Conservation (phyloP, 1,140 invertebrate species). For the Habropoda laboriosa region DNA sequence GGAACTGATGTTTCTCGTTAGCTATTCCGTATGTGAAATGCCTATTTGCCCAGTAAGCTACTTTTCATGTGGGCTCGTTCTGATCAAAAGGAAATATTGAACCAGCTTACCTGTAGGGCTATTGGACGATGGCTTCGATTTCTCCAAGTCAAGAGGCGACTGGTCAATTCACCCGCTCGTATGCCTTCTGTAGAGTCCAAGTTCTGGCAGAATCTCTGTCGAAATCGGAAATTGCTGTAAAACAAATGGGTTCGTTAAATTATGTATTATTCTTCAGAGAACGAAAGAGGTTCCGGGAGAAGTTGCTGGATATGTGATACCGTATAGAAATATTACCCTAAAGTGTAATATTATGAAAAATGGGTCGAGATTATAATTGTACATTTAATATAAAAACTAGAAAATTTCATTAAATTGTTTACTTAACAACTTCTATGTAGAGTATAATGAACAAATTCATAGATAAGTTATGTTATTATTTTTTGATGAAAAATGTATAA, state of each 20-base stretch:
- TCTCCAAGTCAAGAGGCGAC: conserved; percentile 73
- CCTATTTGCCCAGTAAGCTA: not conserved
- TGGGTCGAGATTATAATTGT: too few species aligned
- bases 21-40: not conserved
- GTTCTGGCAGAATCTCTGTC: conserved; percentile 59
- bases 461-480: too few species aligned
- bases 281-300: too few species aligned
- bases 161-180: conserved; percentile 74
- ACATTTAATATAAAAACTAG: too few species aligned
- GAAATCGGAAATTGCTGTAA: conserved; percentile 60
- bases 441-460: too few species aligned
- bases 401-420: too few species aligned
- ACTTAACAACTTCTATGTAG: too few species aligned
- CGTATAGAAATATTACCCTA: too few species aligned
- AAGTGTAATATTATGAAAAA: too few species aligned
- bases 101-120: conserved; percentile 67
- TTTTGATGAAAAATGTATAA: too few species aligned
- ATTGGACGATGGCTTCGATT: conserved; percentile 68
- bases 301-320: too few species aligned
- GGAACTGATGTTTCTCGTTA: not conserved
- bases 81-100: conserved; percentile 39
- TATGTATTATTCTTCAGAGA: too few species aligned
- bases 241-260: not conserved
- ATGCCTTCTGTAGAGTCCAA: conserved; percentile 66
- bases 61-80: conserved; percentile 33